Evolutionary conservation across 2,888 invertebrate genomes (phyloP).

Genomic region (Chloroclystis v-ata): DNA sequence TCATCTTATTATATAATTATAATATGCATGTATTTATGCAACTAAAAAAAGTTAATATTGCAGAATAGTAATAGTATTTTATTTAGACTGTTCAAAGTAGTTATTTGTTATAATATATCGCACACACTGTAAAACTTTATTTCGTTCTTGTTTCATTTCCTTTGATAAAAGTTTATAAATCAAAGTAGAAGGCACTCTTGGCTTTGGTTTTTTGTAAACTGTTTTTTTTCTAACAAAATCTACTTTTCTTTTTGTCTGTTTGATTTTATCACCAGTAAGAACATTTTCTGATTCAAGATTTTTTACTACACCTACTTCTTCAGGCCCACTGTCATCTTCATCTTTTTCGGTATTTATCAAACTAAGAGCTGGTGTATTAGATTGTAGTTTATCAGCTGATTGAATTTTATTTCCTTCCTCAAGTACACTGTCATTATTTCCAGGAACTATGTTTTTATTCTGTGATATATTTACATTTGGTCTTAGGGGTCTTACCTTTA

Average conservation of each 20-base stretch:
- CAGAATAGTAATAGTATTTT: no score
- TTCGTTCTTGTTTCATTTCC: slow-evolving; percentile 91
- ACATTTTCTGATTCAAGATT: slow-evolving; percentile 9
- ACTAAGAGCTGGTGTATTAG: neutral
- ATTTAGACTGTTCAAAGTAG: slow-evolving; percentile 79
- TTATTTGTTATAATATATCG: slow-evolving; percentile 86
- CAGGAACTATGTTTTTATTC: neutral
- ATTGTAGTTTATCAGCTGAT: neutral
- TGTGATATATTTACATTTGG: neutral
- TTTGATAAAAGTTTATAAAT: slow-evolving; percentile 84
- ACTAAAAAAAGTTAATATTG: no score
- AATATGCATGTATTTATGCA: no score
- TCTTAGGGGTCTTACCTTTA: neutral
- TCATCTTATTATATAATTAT: no score
- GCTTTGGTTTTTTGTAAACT: slow-evolving; percentile 30
- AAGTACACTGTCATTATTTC: neutral
- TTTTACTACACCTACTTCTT: slow-evolving; percentile 47
- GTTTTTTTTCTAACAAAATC: slow-evolving; percentile 24
- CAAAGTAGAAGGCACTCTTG: slow-evolving; percentile 75
- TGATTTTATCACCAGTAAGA: slow-evolving; percentile 1
- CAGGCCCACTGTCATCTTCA: slow-evolving; percentile 68
- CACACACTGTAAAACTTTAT: slow-evolving; percentile 91
- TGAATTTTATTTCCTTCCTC: neutral
- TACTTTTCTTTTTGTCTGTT: slow-evolving; percentile 15
- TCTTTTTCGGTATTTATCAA: slow-evolving; percentile 1